These are phyloP conservation scores for Salarias fasciatus DNA, from an alignment of 2,797 vertebrate species.

Conservation along the genomic window DNA sequence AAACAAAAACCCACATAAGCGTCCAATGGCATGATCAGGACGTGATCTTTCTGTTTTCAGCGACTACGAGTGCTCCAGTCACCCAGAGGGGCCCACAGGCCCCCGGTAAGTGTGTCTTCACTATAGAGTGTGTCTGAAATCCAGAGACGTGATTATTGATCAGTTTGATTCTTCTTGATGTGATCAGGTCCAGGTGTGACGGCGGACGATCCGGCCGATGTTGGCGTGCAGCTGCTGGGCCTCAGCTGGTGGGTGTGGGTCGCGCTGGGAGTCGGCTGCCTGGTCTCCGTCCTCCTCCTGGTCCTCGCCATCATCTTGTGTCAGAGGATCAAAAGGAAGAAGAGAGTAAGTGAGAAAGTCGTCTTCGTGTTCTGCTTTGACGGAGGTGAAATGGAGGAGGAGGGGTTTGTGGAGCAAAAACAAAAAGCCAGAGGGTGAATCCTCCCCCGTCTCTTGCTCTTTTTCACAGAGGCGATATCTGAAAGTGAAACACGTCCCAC, in stretches of 20 bases:
- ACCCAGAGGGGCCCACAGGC: no score
- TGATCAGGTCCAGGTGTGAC: conserved; percentile 3
- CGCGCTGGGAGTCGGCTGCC: conserved; percentile 30
- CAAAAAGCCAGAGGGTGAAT: not conserved
- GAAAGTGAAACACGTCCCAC: conserved; percentile 49
- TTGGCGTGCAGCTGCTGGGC: not conserved
- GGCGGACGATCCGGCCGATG: rapidly evolving
- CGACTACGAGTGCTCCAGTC: no score
- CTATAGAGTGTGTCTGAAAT: no score
- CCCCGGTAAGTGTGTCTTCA: no score
- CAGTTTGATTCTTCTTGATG: not conserved
- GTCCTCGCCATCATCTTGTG: conserved; percentile 32
- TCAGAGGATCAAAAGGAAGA: conserved; percentile 58
- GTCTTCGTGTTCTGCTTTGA: not conserved
- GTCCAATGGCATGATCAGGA: no score
- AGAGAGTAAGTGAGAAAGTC: conserved; percentile 50
- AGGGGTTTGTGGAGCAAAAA: not conserved
- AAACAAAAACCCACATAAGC: no score
- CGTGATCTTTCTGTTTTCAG: no score
- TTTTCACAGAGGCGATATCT: conserved; percentile 49
- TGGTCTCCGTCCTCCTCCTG: conserved; percentile 64
- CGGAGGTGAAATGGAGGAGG: not conserved
- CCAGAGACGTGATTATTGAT: no score
- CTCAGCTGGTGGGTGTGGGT: conserved; percentile 75
- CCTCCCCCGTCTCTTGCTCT: not conserved